Conservation (phyloP, 2,888 invertebrate species). For the Timandra comae region DNA sequence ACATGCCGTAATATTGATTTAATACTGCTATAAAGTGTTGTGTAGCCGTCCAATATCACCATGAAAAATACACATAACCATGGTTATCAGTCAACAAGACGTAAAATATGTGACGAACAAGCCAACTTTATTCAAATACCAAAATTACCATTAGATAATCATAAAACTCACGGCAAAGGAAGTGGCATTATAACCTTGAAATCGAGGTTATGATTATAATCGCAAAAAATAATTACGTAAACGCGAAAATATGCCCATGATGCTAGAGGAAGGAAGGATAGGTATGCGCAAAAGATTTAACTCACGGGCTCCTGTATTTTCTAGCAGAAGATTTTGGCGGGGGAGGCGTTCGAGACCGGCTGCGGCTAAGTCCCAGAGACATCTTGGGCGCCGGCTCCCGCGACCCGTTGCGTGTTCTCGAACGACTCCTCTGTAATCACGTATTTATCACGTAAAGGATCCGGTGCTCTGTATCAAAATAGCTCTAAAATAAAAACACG, state of each 20-base stretch:
- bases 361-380: conserved; percentile 68
- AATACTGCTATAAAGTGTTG: too few relatives aligned
- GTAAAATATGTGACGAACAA: too few relatives aligned
- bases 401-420: conserved; percentile 70
- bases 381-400: conserved; percentile 66
- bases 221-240: conserved; percentile 12
- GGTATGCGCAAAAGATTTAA: conserved; percentile 14
- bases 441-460: conserved; percentile 22
- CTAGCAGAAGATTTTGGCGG: conserved; percentile 66
- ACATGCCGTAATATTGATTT: too few relatives aligned
- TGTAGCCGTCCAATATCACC: too few relatives aligned
- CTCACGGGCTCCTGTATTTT: conserved; percentile 73
- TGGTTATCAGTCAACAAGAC: too few relatives aligned
- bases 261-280: neutral
- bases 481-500: conserved; percentile 54
- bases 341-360: conserved; percentile 73
- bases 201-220: conserved; percentile 52
- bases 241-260: neutral
- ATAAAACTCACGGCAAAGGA: too few relatives aligned
- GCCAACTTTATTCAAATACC: too few relatives aligned
- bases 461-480: conserved; percentile 28
- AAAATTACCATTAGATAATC: too few relatives aligned
- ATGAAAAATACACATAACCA: too few relatives aligned
- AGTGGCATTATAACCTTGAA: conserved; percentile 40
- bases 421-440: conserved; percentile 69